Evolutionary conservation across 2,888 invertebrate genomes (phyloP), one percentile per base, ranked within the genome.

Genomic region (Cheilosia pagana): DNA sequence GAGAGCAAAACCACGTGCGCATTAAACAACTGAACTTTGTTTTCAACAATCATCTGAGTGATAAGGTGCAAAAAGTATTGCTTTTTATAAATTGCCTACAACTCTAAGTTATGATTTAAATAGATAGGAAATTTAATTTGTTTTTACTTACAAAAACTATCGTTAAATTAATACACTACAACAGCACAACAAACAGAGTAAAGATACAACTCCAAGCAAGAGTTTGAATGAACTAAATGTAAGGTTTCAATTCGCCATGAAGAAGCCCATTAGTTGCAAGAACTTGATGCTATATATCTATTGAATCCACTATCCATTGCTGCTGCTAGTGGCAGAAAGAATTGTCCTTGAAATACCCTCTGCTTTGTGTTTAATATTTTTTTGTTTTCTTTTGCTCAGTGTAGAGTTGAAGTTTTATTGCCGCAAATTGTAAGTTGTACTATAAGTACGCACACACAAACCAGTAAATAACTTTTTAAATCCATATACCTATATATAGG

Each of bases 191-290:
- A 76, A 57, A 48, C n/a, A 5, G 12, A 50, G 23, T 45, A 25
- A 10, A 63, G 41, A 39, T 35, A 70, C 68, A 35, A 60, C 70
- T 75, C 35, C 57, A 63, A 70, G 68, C 75, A 76, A 75, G 63
- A 63, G 43, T 60, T 81, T 55, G 12, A 35, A 63, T 43, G 41
- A 63, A 81, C 81, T 81, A 43, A 81, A 41, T 68, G 41, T 14
- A 35, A 45, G 63, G 41, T 45, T 39, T 65, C 62, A 25, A n/a
- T 62, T 53, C 12, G 31, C 19, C 39, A 21, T 19, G 45, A 55
- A 55, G 63, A 57, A 74, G 39, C 59, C 59, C 41, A 60, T 45
- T 45, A 7, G 8, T 45, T 16, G n/a, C 2, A 16, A 16, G 21
- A 48, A 19, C 21, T 31, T 52, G 35, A 53, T 53, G 52, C 52